Base-by-base conservation (phyloP, 2,113 vertebrate species). In the Gasterosteus nipponicus region DNA sequence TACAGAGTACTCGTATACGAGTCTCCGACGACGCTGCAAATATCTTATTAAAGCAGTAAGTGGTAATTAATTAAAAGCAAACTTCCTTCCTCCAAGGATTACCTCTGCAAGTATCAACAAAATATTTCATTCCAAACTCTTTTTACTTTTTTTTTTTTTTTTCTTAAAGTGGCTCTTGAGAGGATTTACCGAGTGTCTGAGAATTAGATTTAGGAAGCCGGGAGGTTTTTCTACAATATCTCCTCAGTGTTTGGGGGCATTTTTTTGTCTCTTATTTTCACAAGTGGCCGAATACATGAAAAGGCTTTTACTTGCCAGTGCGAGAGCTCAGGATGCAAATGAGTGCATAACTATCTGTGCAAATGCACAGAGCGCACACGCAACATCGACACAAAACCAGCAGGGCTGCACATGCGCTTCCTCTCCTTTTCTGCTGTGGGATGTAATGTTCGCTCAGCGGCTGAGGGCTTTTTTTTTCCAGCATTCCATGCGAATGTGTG, bases 41-140 rank as follows among this genome's bases (percentile, higher is more conserved):
- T 29, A 19, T 46, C 61, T 58, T 42, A 80, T 82, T 65, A 77
- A 79, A 78, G 54, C 69, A 69, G 29, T 67, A 51, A 72, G 39
- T 65, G 51, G 78, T 71, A 58, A 85, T 85, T 85, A 67, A 85
- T 85, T 76, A 67, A 75, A 85, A 86, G 47, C 42, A 60, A 69
- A 77, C 54, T 29, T 53, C 42, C 33, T 59, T 38, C 42, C 75
- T 69, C 46, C 44, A 63, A 74, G 61, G 53, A 76, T 78, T 80
- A 38, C 58, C 18, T 62, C 39, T 57, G 9, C 26, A 65, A 47
- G 51, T 47, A 56, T 42, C 42, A 69, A 64, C 38, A 65, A 60
- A 14, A 64, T 16, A 65, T 66, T 53, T 18, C n/a, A 18, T 41
- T 42, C 72, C 54, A 63, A 65, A 68, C 29, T 15, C 60, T 31